Percentiles rank a stretch among this genome's conserved stretches.
phyloP scores from a whole-genome alignment of 2,113 vertebrate species.

The Athene noctua region DNA sequence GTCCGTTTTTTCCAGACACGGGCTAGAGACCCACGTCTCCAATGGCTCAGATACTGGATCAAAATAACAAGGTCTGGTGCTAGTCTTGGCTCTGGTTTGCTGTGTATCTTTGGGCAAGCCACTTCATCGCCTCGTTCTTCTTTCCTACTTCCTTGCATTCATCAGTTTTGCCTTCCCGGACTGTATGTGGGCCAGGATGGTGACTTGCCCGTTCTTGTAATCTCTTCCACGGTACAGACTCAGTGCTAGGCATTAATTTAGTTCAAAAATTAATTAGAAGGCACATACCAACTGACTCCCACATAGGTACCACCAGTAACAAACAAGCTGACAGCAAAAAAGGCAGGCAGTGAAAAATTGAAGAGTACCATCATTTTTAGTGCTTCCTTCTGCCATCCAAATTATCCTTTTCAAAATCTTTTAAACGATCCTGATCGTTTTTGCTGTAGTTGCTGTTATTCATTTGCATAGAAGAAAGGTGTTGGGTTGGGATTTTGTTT shows the following conservation, averaged over 20 bases:
- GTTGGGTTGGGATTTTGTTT: background rate
- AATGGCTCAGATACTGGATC: background rate
- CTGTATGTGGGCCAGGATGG: background rate
- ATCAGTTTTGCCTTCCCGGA: background rate
- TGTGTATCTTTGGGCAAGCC: background rate
- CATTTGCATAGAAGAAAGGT: background rate
- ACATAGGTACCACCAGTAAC: background rate
- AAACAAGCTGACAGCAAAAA: background rate
- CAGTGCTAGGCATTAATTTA: background rate
- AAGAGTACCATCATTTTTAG: background rate
- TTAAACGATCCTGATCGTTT: background rate
- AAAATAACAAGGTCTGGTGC: background rate
- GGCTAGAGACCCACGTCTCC: no score
- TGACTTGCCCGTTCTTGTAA: background rate
- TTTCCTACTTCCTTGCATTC: background rate
- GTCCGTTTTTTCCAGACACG: no score
- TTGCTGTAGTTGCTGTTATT: background rate
- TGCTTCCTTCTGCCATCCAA: background rate
- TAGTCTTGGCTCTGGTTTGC: background rate
- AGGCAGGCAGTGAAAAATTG: background rate
- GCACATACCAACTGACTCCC: background rate
- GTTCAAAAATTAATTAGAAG: background rate
- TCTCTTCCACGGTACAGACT: background rate
- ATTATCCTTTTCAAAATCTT: background rate
- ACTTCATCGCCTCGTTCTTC: background rate